These are phyloP conservation scores for Aspiorhynchus laticeps DNA, from an alignment of 2,113 vertebrate genomes.

Conservation along the genomic window DNA sequence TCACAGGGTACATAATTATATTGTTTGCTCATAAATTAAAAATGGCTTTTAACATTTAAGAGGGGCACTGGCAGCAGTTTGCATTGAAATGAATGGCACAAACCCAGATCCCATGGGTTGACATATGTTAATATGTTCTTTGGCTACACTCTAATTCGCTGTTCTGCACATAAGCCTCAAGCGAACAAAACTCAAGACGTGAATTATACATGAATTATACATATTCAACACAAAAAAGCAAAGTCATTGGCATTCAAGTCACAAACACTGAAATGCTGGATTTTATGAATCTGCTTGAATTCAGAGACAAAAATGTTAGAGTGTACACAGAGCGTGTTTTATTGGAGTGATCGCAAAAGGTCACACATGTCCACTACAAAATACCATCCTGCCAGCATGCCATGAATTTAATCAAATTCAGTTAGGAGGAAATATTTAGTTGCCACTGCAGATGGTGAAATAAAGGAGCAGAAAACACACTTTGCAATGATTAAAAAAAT, in stretches of 20 bases:
- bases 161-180: conserved; percentile 78
- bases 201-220: conserved; percentile 82
- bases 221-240: conserved; percentile 73
- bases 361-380: conserved; percentile 72
- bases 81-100: conserved; percentile 81
- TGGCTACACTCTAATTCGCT: conserved; percentile 83
- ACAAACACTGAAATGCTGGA: conserved; percentile 76
- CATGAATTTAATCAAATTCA: conserved; percentile 40
- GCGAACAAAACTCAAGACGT: conserved; percentile 79
- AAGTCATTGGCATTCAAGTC: conserved; percentile 81
- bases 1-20: conserved; percentile 78
- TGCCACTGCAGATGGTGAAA: background rate
- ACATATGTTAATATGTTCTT: conserved; percentile 86
- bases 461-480: background rate
- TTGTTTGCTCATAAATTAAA: conserved; percentile 73
- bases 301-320: conserved; percentile 75
- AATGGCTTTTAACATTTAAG: conserved; percentile 74
- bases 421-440: conserved; percentile 4
- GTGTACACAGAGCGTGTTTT: conserved; percentile 72
- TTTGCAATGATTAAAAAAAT: no score
- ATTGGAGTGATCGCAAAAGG: conserved; percentile 78
- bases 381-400: conserved; percentile 64
- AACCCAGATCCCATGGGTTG: conserved; percentile 77
- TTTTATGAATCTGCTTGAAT: conserved; percentile 68
- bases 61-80: conserved; percentile 72